Evolutionary conservation across 2,113 vertebrate genomes (phyloP), one percentile per base, ranked within the genome.

Genomic region (Malurus cyaneus): DNA sequence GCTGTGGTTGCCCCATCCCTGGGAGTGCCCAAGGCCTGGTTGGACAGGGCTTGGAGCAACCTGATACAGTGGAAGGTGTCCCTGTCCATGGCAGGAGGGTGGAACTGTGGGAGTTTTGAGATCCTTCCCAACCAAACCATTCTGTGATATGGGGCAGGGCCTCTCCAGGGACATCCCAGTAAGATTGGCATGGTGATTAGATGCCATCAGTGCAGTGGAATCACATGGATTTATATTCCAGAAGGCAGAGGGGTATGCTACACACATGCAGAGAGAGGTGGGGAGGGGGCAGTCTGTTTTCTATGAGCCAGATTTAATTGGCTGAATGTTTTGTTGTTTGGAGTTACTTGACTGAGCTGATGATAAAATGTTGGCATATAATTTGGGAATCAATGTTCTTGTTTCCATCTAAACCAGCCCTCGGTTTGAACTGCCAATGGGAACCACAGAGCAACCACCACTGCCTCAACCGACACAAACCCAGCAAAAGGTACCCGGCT

Each of bases 341-440:
- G 85, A 73, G 25, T 50, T 78, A 25, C 16, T 86, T 93, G 70
- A 65, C 26, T 89, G 66, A 92, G 54, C 29, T 92, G 84, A 46
- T 86, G 69, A 62, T 66, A 71, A 73, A 86, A 72, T 21, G 66
- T 57, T 78, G 78, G 62, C 50, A 5, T 50, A 9, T 64, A 24
- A 70, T 78, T 76, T 93, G 36, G 93, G 67, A 93, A 70, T 88
- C 76, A 39, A 60, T 94, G 60, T 93, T 80, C 42, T 91, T 94
- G 71, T 96, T 82, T 91, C 76, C 67, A 8, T 96, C 73, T 74
- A 77, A 95, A 95, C 80, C 97, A 99, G 99, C 94, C 99, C 99
- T 91, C 98, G 99, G 19, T 99, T 99, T 98, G 99, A 99, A 95
- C 97, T 99, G 93, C 99, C 99, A 7, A 99, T 99, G 99, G 99